Conservation (phyloP, 2,888 invertebrate species). For the Allophyes oxyacanthae region DNA sequence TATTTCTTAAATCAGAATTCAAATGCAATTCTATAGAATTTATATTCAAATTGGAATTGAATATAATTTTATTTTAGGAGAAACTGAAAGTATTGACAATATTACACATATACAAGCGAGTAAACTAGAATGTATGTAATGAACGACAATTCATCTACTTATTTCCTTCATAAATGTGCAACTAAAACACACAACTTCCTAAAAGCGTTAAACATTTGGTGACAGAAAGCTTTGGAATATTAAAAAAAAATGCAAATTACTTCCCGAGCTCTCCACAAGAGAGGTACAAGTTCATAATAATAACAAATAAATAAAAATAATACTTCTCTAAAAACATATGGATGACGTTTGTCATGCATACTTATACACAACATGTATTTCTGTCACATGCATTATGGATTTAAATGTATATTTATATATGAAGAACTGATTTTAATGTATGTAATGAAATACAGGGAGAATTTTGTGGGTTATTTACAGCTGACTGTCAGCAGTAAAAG, state of each 20-base stretch:
- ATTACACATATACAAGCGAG: constrained; percentile 51
- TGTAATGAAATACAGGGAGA: constrained; percentile 54
- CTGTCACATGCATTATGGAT: constrained; percentile 81
- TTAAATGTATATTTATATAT: constrained; percentile 54
- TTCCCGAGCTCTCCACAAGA: constrained; percentile 89
- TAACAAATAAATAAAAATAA: constrained; percentile 66
- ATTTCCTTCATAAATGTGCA: constrained; percentile 62
- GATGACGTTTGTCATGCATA: constrained; percentile 80
- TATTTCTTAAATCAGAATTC: no score
- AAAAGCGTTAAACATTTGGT: constrained; percentile 74
- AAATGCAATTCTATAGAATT: no score
- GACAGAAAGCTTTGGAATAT: constrained; percentile 79
- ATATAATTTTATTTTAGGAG: constrained; percentile 26
- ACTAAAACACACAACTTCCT: constrained; percentile 65
- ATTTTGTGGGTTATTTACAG: constrained; percentile 35
- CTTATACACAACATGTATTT: constrained; percentile 73
- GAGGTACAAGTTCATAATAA: constrained; percentile 75
- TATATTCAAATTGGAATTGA: no score
- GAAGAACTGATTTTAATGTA: constrained; percentile 39
- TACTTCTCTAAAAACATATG: constrained; percentile 63
- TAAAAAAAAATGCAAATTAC: constrained; percentile 71
- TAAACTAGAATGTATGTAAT: constrained; percentile 39
- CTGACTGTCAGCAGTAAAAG: constrained; percentile 44
- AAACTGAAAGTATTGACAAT: constrained; percentile 49
- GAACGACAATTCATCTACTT: constrained; percentile 42